A percentile compares a stretch with the other conserved stretches of the same genome.
These are phyloP conservation scores for Octopus bimaculoides DNA, from an alignment of 1,140 invertebrate species.

Conservation along the genomic window DNA sequence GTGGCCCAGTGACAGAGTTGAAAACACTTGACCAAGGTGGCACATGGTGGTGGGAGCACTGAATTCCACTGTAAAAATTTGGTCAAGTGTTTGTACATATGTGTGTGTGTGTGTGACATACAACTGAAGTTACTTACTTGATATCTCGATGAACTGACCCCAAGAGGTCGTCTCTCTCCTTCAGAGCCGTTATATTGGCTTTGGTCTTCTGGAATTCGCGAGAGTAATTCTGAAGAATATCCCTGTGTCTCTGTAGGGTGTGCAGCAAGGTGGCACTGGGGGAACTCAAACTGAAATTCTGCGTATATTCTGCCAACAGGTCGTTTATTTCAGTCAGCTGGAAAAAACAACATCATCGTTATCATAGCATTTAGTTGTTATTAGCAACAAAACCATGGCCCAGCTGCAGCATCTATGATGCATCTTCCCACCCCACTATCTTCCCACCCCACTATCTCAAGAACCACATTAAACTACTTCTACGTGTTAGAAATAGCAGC, in stretches of 20 bases:
- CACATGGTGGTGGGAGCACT: no score
- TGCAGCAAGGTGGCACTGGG: constrained; percentile 73
- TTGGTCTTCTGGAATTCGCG: constrained; percentile 91
- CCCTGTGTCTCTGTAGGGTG: constrained; percentile 89
- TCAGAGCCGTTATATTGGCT: constrained; percentile 77
- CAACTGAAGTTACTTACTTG: constrained; percentile 59
- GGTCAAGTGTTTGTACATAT: no score
- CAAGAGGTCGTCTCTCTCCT: constrained; percentile 84
- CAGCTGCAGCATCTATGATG: no score
- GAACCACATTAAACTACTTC: no score
- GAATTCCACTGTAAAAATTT: no score
- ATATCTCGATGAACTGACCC: constrained; percentile 65
- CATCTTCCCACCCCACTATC: no score
- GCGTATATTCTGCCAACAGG: constrained; percentile 74
- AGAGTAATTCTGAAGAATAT: constrained; percentile 90
- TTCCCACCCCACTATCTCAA: no score
- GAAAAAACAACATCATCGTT: constrained; percentile 35
- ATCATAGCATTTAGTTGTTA: no score
- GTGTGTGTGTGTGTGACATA: constrained; percentile 22
- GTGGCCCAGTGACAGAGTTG: no score
- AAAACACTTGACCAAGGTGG: no score
- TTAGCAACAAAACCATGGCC: no score
- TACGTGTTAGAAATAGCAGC: no score
- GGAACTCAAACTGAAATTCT: constrained; percentile 57
- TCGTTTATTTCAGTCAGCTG: constrained; percentile 84